phyloP scores from a whole-genome alignment of 2,888 invertebrate genomes.

The Andrena bucephala region DNA sequence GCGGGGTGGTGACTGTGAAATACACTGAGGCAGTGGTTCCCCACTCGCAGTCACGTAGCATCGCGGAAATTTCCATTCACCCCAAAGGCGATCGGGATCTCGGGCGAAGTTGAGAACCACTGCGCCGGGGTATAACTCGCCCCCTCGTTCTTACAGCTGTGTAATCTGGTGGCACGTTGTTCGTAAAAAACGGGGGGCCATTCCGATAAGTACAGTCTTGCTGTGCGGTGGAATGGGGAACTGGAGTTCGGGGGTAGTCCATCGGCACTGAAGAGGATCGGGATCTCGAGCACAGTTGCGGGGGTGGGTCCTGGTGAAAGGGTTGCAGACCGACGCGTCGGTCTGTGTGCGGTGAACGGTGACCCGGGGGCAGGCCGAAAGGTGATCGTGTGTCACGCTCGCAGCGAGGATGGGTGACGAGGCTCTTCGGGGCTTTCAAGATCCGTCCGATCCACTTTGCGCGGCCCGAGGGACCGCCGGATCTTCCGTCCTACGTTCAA shows the following conservation, averaged over 20 bases:
- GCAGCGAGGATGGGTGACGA: background rate
- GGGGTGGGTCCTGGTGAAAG: background rate
- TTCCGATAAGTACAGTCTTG: slow-evolving; percentile 29
- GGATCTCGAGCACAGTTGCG: background rate
- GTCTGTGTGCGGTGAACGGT: slow-evolving; percentile 4
- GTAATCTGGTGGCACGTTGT: background rate
- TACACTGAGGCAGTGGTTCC: background rate
- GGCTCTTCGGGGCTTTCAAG: background rate
- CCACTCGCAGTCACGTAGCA: background rate
- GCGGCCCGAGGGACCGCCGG: background rate
- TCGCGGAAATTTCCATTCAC: too few relatives aligned
- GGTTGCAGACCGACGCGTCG: background rate
- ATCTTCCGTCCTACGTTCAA: slow-evolving; percentile 27
- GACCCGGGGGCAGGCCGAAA: background rate
- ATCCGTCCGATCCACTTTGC: background rate
- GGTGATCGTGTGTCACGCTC: slow-evolving; percentile 5
- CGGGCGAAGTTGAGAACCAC: background rate
- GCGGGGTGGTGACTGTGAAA: background rate
- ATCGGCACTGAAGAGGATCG: background rate
- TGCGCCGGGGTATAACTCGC: background rate
- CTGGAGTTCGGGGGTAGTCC: background rate
- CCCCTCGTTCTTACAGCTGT: background rate
- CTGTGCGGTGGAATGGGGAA: slow-evolving; percentile 17
- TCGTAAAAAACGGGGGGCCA: background rate
- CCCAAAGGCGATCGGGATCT: too few relatives aligned